phyloP scores from a whole-genome alignment of 2,113 vertebrate genomes.

The Anseranas semipalmata region DNA sequence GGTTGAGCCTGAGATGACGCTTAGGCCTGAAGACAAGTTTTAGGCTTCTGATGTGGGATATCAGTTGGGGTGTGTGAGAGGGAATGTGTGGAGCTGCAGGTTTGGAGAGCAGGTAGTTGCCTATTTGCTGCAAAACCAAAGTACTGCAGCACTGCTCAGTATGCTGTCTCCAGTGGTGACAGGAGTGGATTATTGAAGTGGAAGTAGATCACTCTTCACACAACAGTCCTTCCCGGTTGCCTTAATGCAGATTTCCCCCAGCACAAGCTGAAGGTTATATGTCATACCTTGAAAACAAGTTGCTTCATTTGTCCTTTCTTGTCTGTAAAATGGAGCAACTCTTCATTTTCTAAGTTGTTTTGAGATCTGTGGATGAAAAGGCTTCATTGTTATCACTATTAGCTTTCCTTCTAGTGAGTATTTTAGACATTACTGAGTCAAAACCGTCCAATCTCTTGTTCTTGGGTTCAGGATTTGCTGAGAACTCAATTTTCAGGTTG shows the following conservation, averaged over 20 bases:
- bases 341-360: neutral
- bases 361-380: neutral
- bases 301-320: neutral
- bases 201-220: neutral
- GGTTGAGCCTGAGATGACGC: neutral
- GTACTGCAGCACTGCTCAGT: neutral
- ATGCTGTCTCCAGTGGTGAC: accelerated
- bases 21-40: neutral
- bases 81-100: neutral
- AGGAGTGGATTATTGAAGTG: accelerated
- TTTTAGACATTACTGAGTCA: neutral
- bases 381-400: accelerated
- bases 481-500: neutral
- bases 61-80: neutral
- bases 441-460: neutral
- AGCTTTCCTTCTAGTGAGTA: neutral
- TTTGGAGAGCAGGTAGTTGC: neutral
- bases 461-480: neutral
- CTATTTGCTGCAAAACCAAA: neutral
- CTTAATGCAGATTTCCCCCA: neutral
- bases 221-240: neutral
- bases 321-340: neutral
- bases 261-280: neutral
- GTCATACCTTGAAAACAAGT: neutral
- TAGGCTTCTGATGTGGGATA: neutral